These are phyloP conservation scores for Patiria miniata DNA, from an alignment of 35 echinoderm and acorn worm species.

Conservation along the genomic window DNA sequence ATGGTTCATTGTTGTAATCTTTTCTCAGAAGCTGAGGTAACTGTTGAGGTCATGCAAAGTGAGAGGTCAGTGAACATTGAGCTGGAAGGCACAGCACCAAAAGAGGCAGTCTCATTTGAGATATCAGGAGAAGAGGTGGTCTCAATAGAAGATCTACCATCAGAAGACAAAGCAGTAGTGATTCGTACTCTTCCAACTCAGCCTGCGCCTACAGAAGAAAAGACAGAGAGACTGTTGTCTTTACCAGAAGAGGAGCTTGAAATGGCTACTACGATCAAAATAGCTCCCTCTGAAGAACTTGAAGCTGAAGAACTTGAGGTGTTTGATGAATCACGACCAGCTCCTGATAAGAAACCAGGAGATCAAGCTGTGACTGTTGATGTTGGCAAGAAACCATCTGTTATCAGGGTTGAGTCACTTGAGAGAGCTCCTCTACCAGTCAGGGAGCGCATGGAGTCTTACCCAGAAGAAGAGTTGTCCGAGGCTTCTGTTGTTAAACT, in stretches of 20 bases:
- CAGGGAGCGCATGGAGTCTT: not conserved
- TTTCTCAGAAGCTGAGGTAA: not conserved
- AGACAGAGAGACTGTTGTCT: not conserved
- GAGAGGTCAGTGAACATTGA: conserved; percentile 7
- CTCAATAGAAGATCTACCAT: conserved; percentile 10
- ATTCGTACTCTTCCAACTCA: not conserved
- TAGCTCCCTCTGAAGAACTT: not conserved
- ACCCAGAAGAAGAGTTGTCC: conserved; percentile 5
- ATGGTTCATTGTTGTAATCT: too few relatives aligned
- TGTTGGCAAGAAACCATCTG: conserved; percentile 20
- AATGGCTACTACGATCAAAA: not conserved
- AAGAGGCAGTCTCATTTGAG: not conserved
- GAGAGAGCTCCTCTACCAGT: conserved; percentile 2
- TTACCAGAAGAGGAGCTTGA: not conserved
- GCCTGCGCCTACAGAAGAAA: not conserved
- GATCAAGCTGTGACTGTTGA: conserved; percentile 34
- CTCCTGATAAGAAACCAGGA: not conserved
- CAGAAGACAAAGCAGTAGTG: conserved; percentile 13
- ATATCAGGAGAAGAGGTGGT: not conserved
- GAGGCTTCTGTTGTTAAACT: conserved; percentile 9
- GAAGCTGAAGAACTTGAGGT: conserved; percentile 1
- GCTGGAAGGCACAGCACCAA: not conserved
- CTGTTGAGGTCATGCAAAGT: conserved; percentile 19
- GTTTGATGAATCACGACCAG: not conserved
- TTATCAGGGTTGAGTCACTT: not conserved